Evolutionary conservation across 2,113 vertebrate species (phyloP), one percentile per base, ranked within the genome.

Genomic region (Cyanoderma ruficeps): DNA sequence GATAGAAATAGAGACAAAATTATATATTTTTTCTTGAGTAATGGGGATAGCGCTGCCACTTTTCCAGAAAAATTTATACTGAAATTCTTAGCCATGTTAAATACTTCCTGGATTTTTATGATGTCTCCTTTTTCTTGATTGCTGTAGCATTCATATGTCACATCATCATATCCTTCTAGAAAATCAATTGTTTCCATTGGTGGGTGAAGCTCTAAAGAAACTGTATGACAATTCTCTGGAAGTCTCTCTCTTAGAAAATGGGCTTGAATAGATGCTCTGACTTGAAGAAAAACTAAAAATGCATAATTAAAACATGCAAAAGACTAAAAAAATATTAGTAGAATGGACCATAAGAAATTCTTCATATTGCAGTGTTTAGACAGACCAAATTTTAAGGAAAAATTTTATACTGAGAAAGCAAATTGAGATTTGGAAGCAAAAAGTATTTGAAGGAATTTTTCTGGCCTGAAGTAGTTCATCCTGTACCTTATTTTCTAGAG

Each of bases 101-200:
- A 68, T 85, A 83, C 35, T 25, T 61, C 16, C 13, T 72, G 74
- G 11, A 83, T 59, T 90, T 77, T 89, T 90, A 69, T 8, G 21
- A 60, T 67, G 15, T 57, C 81, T 74, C 19, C 28, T 46, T 97
- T 96, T 96, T 94, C 79, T 87, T 80, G 87, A 77, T 84, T 76
- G n/a, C 81, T 96, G 84, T 91, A 95, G 44, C 61, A 50, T 60
- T 77, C 25, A 44, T 77, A 16, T 70, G 19, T 59, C 70, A 39
- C 28, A 53, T 70, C 63, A 83, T 61, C 74, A 87, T 65, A 79
- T 61, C 68, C 87, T 92, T 93, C 42, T 81, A 84, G 30, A 90
- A 95, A 96, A 77, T 14, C 33, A 7, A 15, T 86, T 87, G 56
- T 71, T 70, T 82, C 11, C 22, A 21, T 17, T 61, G 47, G 75